phyloP scores from a whole-genome alignment of 2,113 vertebrate species.

The Gila orcuttii region DNA sequence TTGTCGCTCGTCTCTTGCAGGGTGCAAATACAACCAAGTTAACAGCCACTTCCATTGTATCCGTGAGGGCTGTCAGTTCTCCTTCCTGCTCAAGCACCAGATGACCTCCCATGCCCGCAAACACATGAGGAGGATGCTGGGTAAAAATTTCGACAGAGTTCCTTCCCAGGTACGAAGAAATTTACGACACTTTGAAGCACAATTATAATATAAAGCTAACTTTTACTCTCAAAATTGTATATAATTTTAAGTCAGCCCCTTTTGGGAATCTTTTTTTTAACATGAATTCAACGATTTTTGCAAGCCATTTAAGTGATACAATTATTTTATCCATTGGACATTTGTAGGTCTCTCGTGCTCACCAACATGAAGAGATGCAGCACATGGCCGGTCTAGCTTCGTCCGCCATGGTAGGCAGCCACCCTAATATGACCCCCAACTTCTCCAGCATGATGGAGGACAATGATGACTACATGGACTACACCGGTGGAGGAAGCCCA shows the following conservation, averaged over 20 bases:
- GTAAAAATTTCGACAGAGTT: slow-evolving; percentile 95
- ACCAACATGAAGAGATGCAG: slow-evolving; percentile 76
- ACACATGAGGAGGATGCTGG: slow-evolving; percentile 98
- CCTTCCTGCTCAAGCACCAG: slow-evolving; percentile 99
- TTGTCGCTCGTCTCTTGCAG: slow-evolving; percentile 67
- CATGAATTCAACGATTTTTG: background rate
- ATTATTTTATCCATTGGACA: background rate
- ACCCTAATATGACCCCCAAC: slow-evolving; percentile 72
- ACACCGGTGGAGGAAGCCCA: slow-evolving; percentile 87
- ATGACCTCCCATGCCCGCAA: slow-evolving; percentile 99
- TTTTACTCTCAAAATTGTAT: background rate
- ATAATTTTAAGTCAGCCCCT: background rate
- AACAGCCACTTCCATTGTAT: slow-evolving; percentile 99
- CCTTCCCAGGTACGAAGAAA: slow-evolving; percentile 84
- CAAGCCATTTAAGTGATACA: background rate
- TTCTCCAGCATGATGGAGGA: slow-evolving; percentile 84
- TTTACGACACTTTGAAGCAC: background rate
- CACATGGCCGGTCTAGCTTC: slow-evolving; percentile 72
- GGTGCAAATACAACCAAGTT: slow-evolving; percentile 98
- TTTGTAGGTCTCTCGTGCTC: slow-evolving; percentile 71
- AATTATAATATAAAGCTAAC: background rate
- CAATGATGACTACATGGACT: slow-evolving; percentile 94
- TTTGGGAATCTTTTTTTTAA: no score
- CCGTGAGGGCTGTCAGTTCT: slow-evolving; percentile 97
- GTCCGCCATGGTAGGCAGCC: slow-evolving; percentile 61